phyloP scores from a whole-genome alignment of 2,797 vertebrate genomes.

The Pantherophis alleghaniensis region DNA sequence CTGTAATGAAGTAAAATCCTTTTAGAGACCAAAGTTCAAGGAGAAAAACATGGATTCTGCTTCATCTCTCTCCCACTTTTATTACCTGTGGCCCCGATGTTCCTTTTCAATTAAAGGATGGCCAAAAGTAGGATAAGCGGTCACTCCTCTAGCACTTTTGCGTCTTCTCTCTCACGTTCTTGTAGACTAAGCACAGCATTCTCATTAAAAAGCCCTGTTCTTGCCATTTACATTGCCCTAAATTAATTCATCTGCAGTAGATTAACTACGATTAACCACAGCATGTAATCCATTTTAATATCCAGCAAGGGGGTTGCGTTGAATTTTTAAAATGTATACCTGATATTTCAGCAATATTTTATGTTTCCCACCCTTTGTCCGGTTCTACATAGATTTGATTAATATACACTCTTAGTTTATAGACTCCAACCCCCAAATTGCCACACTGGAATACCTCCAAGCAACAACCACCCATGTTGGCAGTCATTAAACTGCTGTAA shows the following conservation, averaged over 20 bases:
- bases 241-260: conserved; percentile 4
- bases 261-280: background rate
- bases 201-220: background rate
- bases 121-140: background rate
- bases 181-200: background rate
- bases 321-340: background rate
- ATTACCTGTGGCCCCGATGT: background rate
- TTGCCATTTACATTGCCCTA: background rate
- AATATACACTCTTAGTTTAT: conserved; percentile 21
- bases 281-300: conserved; percentile 18
- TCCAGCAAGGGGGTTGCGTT: background rate
- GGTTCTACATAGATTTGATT: conserved; percentile 24
- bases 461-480: conserved; percentile 64
- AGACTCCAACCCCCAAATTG: conserved; percentile 47
- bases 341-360: background rate
- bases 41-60: background rate
- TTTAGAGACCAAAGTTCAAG: background rate
- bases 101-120: background rate
- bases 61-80: no score
- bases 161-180: background rate
- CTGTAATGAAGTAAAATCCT: background rate
- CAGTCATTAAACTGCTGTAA: conserved; percentile 61
- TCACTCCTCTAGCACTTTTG: background rate
- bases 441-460: conserved; percentile 58
- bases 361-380: background rate